Evolutionary conservation across 2,797 vertebrate species (phyloP), one percentile per base, ranked within the genome.

Genomic region (Saxicola maurus): DNA sequence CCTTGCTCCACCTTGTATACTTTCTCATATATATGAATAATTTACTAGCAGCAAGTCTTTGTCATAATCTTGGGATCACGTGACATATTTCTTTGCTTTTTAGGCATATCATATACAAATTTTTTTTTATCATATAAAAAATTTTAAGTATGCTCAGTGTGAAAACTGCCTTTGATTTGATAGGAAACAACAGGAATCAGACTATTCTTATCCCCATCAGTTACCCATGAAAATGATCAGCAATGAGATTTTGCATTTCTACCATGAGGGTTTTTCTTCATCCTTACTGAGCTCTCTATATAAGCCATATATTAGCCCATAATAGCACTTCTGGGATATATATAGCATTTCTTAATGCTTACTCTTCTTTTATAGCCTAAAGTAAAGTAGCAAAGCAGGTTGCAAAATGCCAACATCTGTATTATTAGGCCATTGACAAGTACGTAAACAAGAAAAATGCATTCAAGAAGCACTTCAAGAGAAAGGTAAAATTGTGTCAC

Each of bases 321-420:
- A 75, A 64, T 45, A 87, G 56, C 30, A 83, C 48, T 86, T 91
- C 37, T 83, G 84, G 48, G 66, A 87, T 80, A 80, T 56, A 42
- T 42, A 49, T 6, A 86, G 43, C 31, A 83, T 92, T 86, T 81
- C 42, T 71, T 64, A 71, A 71, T 64, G 37, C 59, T 86, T 83
- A 77, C 27, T 66, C 31, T 69, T 85, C 38, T 69, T 87, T 76
- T 62, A 71, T n/a, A 78, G 51, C 35, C 61, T 48, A 37, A 71
- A 82, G 28, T 72, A 64, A 89, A 87, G 55, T 13, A 87, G 51
- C 35, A 90, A 83, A 77, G 57, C 61, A 89, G 85, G 78, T 42
- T 84, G 62, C 71, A 89, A 89, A 92, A 89, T 78, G 42, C 59
- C 75, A 90, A 72, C 55, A 86, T 92, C 75, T 90, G 45, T 84